These are phyloP conservation scores for Periparus ater DNA, from an alignment of 2,797 vertebrate species.

Conservation along the genomic window DNA sequence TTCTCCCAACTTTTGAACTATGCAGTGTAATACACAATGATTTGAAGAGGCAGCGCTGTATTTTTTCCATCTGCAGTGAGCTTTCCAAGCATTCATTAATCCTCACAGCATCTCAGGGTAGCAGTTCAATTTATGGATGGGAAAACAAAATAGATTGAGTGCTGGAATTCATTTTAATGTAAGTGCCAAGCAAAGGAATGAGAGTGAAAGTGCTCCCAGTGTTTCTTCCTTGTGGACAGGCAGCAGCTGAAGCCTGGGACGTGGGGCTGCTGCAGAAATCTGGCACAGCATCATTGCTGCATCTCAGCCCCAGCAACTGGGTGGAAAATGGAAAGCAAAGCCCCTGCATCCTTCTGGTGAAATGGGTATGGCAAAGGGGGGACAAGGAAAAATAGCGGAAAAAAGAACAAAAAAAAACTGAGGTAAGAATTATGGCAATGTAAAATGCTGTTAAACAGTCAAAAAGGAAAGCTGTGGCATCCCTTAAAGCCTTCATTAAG, in stretches of 20 bases:
- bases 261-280: background rate
- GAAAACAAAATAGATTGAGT: slow-evolving; percentile 52
- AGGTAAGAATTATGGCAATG: background rate
- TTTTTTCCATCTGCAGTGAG: slow-evolving; percentile 39
- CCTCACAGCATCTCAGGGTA: slow-evolving; percentile 37
- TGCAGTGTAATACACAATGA: background rate
- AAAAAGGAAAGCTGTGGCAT: background rate
- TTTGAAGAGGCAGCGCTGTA: slow-evolving; percentile 21
- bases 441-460: background rate
- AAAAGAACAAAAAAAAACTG: accelerated
- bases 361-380: accelerated
- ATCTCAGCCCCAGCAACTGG: background rate
- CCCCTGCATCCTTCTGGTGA: background rate
- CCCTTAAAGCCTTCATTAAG: background rate
- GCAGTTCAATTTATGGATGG: slow-evolving; percentile 46
- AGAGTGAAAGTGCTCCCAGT: background rate
- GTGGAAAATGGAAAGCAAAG: background rate
- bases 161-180: background rate
- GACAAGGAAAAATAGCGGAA: accelerated
- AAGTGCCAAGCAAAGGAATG: background rate
- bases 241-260: background rate
- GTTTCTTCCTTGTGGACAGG: background rate
- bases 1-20: slow-evolving; percentile 14
- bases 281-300: background rate
- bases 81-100: slow-evolving; percentile 50